Conservation (phyloP, 2,888 invertebrate genomes). For the Drosophila mayaguana region DNA sequence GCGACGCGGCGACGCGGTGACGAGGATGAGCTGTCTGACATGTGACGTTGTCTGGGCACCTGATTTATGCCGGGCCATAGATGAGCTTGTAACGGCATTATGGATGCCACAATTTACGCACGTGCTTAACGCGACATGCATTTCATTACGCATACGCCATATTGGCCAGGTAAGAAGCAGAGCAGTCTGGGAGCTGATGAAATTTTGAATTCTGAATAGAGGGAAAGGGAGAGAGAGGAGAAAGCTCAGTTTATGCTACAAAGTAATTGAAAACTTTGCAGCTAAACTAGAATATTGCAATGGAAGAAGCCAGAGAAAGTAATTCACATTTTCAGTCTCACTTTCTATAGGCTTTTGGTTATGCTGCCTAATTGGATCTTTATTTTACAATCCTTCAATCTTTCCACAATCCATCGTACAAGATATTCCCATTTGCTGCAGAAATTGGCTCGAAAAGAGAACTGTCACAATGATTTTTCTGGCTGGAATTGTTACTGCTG, state of each 20-base stretch:
- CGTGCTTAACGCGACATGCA: constrained; percentile 49
- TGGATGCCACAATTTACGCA: constrained; percentile 57
- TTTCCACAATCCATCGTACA: constrained; percentile 3
- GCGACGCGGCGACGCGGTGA: constrained; percentile 2
- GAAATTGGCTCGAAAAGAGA: constrained; percentile 13
- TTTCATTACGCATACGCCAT: constrained; percentile 58
- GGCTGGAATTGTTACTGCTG: background rate
- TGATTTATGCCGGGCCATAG: constrained; percentile 59
- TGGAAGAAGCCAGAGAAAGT: background rate
- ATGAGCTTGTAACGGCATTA: constrained; percentile 28
- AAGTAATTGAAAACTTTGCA: background rate
- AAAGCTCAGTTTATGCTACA: no score
- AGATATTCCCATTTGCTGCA: constrained; percentile 13
- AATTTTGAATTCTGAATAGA: background rate
- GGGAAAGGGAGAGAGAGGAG: no score
- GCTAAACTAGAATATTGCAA: background rate
- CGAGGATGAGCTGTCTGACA: constrained; percentile 11
- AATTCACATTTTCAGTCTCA: background rate
- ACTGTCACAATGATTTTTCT: constrained; percentile 8
- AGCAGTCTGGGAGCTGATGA: background rate
- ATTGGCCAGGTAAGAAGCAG: constrained; percentile 16
- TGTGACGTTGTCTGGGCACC: constrained; percentile 33
- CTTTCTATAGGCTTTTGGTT: no score
- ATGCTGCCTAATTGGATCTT: background rate
- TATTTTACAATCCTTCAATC: background rate